Conservation (phyloP, 2,888 invertebrate genomes). For the Toxonevra muliebris region DNA sequence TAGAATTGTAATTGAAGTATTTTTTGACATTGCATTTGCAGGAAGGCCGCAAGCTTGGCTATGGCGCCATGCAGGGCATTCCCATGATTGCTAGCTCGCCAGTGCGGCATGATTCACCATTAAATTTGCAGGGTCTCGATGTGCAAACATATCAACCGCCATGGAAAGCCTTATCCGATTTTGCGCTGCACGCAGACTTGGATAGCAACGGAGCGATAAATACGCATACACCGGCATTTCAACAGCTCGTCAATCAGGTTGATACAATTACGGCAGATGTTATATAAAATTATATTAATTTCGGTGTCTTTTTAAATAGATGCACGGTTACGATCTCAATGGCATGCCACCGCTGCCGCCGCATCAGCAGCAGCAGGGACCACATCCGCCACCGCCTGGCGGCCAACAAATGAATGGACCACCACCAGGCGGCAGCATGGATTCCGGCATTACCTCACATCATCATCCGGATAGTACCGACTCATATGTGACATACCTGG, state of each 20-base stretch:
- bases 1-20: constrained; percentile 23
- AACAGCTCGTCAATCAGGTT: constrained; percentile 96
- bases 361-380: constrained; percentile 65
- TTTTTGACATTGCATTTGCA: constrained; percentile 29
- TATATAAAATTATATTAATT: no score
- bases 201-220: constrained; percentile 79
- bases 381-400: constrained; percentile 69
- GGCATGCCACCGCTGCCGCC: constrained; percentile 66
- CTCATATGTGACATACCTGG: constrained; percentile 92
- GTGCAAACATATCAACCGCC: constrained; percentile 92
- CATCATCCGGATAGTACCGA: constrained; percentile 83
- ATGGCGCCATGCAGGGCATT: constrained; percentile 95
- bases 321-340: constrained; percentile 89
- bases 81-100: constrained; percentile 98
- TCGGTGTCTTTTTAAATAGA: constrained; percentile 68
- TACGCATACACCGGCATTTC: constrained; percentile 90
- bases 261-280: constrained; percentile 39
- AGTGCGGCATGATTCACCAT: constrained; percentile 87
- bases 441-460: constrained; percentile 68
- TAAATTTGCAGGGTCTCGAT: constrained; percentile 88
- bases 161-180: constrained; percentile 96
- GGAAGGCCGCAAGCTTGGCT: constrained; percentile 86
- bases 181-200: constrained; percentile 93
- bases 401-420: constrained; percentile 69
- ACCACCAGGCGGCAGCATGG: constrained; percentile 62